phyloP scores from a whole-genome alignment of 2,888 invertebrate genomes.

The Drosophila siamana region DNA sequence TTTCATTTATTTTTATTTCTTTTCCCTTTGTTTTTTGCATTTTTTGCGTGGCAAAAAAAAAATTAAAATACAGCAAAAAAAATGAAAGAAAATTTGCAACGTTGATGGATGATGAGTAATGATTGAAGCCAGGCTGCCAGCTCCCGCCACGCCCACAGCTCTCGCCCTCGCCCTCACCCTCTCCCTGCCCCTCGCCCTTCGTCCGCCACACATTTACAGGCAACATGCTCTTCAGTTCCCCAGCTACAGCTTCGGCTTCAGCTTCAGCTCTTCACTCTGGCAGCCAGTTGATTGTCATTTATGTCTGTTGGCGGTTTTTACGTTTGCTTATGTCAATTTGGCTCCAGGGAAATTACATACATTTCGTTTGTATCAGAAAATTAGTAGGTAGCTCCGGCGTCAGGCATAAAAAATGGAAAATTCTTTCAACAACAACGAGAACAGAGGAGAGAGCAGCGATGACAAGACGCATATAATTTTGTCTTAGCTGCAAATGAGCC shows the following conservation, averaged over 20 bases:
- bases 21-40: slow-evolving; percentile 51
- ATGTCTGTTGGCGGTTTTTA: slow-evolving; percentile 76
- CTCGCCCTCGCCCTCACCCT: slow-evolving; percentile 13
- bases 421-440: slow-evolving; percentile 30
- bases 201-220: neutral
- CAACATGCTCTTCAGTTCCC: neutral
- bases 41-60: slow-evolving; percentile 70
- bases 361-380: slow-evolving; percentile 78
- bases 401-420: slow-evolving; percentile 61
- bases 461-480: slow-evolving; percentile 61
- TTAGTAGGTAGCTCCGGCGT: slow-evolving; percentile 70
- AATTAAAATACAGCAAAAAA: slow-evolving; percentile 21
- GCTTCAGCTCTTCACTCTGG: slow-evolving; percentile 1
- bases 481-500: slow-evolving; percentile 70
- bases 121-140: slow-evolving; percentile 73
- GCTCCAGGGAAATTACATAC: slow-evolving; percentile 79
- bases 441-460: slow-evolving; percentile 2
- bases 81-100: slow-evolving; percentile 63
- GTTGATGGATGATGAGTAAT: slow-evolving; percentile 82
- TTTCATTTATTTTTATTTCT: slow-evolving; percentile 62
- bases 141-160: slow-evolving; percentile 31
- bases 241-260: no score
- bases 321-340: slow-evolving; percentile 80
- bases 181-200: slow-evolving; percentile 7
- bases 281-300: slow-evolving; percentile 73